A percentile compares a stretch with the other conserved stretches of the same genome.
Evolutionary conservation across 2,888 invertebrate species (phyloP).

Genomic region (Myathropa florea): DNA sequence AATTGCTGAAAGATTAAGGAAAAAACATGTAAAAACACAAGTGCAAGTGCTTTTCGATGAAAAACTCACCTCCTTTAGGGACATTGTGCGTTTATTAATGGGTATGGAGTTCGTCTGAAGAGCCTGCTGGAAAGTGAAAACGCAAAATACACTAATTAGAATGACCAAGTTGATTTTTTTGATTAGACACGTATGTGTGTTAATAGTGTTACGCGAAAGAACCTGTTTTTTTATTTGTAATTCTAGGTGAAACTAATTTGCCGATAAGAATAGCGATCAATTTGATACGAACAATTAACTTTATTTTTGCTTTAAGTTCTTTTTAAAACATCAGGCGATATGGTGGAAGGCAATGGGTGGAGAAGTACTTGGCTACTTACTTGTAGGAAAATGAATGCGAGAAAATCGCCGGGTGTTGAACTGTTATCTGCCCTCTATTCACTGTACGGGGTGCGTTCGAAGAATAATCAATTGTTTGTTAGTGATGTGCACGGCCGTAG

Average conservation of each 20-base stretch:
- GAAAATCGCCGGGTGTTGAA: conserved; percentile 44
- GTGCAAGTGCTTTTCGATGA: neutral
- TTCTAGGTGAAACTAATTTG: conserved; percentile 8
- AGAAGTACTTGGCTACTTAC: conserved; percentile 47
- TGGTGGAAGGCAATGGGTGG: neutral
- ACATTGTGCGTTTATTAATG: conserved; percentile 36
- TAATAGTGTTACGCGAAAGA: neutral
- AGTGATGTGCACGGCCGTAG: neutral
- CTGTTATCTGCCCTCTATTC: conserved; percentile 23
- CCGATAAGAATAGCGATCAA: conserved; percentile 7
- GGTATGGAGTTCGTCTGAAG: neutral
- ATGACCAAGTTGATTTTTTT: neutral
- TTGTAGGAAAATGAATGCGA: conserved; percentile 37
- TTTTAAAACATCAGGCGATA: conserved; percentile 22
- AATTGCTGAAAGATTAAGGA: conserved; percentile 85
- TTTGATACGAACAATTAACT: conserved; percentile 25
- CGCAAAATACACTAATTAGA: conserved; percentile 14
- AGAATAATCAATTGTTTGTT: neutral
- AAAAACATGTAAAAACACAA: neutral
- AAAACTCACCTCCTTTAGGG: conserved; percentile 53
- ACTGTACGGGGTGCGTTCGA: conserved; percentile 1
- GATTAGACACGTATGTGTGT: conserved; percentile 38
- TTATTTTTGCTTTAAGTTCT: neutral
- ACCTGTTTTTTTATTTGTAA: conserved; percentile 3
- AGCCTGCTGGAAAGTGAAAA: conserved; percentile 32